Base-by-base conservation (phyloP, 1,140 invertebrate genomes). In the Drosophila teissieri region DNA sequence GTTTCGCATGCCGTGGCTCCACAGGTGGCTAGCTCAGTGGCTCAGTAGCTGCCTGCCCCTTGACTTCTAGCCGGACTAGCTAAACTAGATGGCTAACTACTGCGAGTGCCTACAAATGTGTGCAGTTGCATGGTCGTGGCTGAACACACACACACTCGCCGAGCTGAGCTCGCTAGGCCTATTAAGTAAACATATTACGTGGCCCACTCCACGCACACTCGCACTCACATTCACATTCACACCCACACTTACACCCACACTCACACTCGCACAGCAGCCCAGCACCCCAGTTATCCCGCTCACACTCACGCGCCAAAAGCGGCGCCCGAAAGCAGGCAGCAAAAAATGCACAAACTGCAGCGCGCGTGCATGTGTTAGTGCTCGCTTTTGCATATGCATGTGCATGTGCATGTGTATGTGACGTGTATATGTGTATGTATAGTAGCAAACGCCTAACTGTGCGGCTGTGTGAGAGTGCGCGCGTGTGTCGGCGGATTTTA, bases 151-250 rank as follows among this genome's bases (percentile, higher is more conserved):
- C 7, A 49, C n/a, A 34, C 19, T 12, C 17, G 44, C 8, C 11
- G 10, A 11, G 17, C 44, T 45, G 45, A 24, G 45, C 45, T 46
- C 19, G 45, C 45, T 46, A 46, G 78, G 82, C 82, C 82, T 86
- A 86, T 86, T 86, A 86, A 86, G 37, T 74, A 86, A 75, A 86
- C 82, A 86, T 86, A 86, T 85, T 85, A 85, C 68, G 57, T 12
- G 49, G 12, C 45, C 56, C 40, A 10, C 37, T 22, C 39, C 12
- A 14, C 3, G 8, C 17, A 19, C 34, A 15, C 24, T 12, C 48
- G 44, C 19, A 14, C 24, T n/a, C 42, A 48, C 39, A 17, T 36
- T 53, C 37, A 14, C 34, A 15, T 17, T 10, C 48, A 48, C 19
- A 14, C 24, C 12, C 42, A 48, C 40, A 17, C 36, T 53, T 37